Evolutionary conservation across 2,888 invertebrate genomes (phyloP).

Genomic region (Trissolcus japonicus): DNA sequence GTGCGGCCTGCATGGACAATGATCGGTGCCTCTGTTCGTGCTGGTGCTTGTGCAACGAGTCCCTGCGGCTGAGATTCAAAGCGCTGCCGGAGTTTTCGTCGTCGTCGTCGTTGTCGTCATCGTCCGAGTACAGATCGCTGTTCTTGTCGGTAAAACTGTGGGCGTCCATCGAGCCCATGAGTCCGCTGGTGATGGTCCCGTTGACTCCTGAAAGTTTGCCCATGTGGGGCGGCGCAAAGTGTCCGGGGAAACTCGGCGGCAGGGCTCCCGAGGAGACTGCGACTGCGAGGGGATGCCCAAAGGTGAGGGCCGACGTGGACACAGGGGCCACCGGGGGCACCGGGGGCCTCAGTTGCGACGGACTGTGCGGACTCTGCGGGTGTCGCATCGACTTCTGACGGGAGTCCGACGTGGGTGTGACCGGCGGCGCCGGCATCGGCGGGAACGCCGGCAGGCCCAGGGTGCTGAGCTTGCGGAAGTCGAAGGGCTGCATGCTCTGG

Average conservation of each 20-base stretch:
- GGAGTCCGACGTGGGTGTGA: conserved; percentile 49
- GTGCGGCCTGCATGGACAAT: conserved; percentile 68
- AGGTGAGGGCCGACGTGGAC: conserved; percentile 69
- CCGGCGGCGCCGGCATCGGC: conserved; percentile 67
- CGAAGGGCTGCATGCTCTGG: conserved; percentile 97
- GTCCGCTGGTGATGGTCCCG: conserved; percentile 56
- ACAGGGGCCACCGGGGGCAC: conserved; percentile 69
- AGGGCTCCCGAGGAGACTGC: conserved; percentile 71
- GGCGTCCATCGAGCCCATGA: conserved; percentile 64
- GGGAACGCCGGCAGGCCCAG: conserved; percentile 80
- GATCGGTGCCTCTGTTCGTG: conserved; percentile 62
- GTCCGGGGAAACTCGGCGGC: conserved; percentile 72
- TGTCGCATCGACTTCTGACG: conserved; percentile 62
- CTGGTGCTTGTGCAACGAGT: conserved; percentile 63
- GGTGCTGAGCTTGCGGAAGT: conserved; percentile 88
- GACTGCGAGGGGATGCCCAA: conserved; percentile 70
- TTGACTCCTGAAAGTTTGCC: conserved; percentile 64
- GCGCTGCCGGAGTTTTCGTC: conserved; percentile 81
- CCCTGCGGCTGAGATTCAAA: conserved; percentile 81
- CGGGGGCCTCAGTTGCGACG: conserved; percentile 68
- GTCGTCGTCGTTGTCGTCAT: conserved; percentile 80
- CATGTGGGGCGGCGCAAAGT: conserved; percentile 70
- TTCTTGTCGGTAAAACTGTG: conserved; percentile 75
- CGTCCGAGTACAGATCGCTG: conserved; percentile 79
- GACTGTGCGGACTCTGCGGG: conserved; percentile 70